Conservation (phyloP, 2,888 invertebrate genomes). For the Harpagoxenus sublaevis region DNA sequence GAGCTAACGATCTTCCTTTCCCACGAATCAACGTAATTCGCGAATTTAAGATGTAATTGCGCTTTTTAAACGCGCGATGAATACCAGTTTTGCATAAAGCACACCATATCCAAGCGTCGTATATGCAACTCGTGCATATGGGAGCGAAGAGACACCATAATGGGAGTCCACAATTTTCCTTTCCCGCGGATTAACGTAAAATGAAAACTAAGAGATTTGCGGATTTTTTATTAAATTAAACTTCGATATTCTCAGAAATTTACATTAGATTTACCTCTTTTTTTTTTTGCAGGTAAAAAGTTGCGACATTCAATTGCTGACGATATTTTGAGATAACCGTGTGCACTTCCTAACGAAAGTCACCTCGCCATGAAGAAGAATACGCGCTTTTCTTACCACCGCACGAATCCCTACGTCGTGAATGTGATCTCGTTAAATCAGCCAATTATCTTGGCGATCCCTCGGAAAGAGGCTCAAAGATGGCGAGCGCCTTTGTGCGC, state of each 20-base stretch:
- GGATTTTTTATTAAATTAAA: background rate
- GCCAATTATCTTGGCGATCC: conserved; percentile 60
- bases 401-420: background rate
- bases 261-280: conserved; percentile 1
- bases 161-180: background rate
- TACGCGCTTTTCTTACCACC: background rate
- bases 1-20: conserved; percentile 24
- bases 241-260: background rate
- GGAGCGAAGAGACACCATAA: background rate
- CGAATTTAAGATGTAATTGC: background rate
- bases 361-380: background rate
- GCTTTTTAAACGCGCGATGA: conserved; percentile 1
- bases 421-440: conserved; percentile 57
- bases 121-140: background rate
- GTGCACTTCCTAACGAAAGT: background rate
- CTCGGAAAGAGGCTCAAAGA: conserved; percentile 48
- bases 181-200: background rate
- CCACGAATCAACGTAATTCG: conserved; percentile 8
- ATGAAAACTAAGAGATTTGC: background rate
- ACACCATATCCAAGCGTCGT: background rate
- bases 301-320: background rate
- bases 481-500: conserved; percentile 27
- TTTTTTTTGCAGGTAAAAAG: background rate
- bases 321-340: background rate
- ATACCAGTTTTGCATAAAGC: background rate